Evolutionary conservation across 2,113 vertebrate genomes (phyloP).

Genomic region (Pangasianodon gigas): DNA sequence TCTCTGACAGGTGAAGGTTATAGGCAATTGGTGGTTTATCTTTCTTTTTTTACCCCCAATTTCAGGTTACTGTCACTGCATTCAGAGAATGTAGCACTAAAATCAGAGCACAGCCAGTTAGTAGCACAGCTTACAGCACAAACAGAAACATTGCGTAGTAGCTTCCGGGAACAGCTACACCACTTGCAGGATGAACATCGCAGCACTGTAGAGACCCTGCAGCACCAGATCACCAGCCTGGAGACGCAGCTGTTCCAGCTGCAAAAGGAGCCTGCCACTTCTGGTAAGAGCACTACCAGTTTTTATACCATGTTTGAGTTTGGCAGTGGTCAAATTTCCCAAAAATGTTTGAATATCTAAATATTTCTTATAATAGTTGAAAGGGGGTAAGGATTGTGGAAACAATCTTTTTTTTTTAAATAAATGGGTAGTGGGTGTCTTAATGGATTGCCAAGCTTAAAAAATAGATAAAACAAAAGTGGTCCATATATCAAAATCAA

Average conservation of each 20-base stretch:
- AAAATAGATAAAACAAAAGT: too few relatives aligned
- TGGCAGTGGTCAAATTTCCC: not conserved
- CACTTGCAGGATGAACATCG: slow-evolving; percentile 91
- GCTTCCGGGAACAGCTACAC: slow-evolving; percentile 87
- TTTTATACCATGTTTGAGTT: not conserved
- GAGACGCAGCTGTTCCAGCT: slow-evolving; percentile 89
- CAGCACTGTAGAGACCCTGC: slow-evolving; percentile 88
- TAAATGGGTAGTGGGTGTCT: too few relatives aligned
- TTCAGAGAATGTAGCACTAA: slow-evolving; percentile 82
- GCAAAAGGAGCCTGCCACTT: slow-evolving; percentile 77
- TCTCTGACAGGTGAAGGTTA: not conserved
- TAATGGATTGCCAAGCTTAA: too few relatives aligned
- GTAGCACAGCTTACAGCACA: slow-evolving; percentile 81
- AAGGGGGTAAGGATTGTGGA: too few relatives aligned
- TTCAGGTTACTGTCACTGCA: slow-evolving; percentile 84
- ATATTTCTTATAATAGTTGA: not conserved
- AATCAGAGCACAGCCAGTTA: slow-evolving; percentile 81
- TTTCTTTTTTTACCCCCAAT: not conserved
- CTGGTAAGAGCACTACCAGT: slow-evolving; percentile 72
- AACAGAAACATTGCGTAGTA: slow-evolving; percentile 79
- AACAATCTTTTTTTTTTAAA: too few relatives aligned
- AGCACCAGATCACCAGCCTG: slow-evolving; percentile 84
- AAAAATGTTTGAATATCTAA: not conserved
- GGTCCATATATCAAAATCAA: too few relatives aligned
- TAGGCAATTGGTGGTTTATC: not conserved